phyloP scores from a whole-genome alignment of 2,888 invertebrate genomes.

The Gnatocerus cornutus region DNA sequence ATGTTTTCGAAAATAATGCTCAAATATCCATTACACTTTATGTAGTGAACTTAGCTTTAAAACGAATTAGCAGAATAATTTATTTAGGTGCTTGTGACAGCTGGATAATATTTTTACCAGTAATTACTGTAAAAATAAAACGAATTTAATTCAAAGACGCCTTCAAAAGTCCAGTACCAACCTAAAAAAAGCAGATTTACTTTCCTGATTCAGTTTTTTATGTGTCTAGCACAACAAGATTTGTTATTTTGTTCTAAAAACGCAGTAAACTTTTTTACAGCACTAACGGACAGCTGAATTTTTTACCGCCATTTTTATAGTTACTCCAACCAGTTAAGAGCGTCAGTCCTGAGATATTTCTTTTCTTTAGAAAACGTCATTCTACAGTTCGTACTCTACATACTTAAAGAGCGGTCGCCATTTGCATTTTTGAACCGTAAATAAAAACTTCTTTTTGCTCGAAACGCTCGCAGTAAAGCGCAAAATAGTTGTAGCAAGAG shows the following conservation, averaged over 20 bases:
- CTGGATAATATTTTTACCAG: constrained; percentile 35
- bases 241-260: constrained; percentile 32
- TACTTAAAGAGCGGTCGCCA: constrained; percentile 17
- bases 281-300: constrained; percentile 34
- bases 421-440: constrained; percentile 15
- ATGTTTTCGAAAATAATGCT: constrained; percentile 40
- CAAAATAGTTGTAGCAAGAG: too few species aligned
- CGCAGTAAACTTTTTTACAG: constrained; percentile 33
- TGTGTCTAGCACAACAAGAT: constrained; percentile 31
- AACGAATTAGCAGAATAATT: constrained; percentile 51
- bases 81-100: constrained; percentile 50
- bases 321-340: constrained; percentile 25
- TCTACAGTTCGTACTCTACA: constrained; percentile 6
- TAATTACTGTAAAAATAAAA: constrained; percentile 29
- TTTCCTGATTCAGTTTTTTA: constrained; percentile 16
- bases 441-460: constrained; percentile 1
- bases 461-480: too few species aligned
- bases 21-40: constrained; percentile 52
- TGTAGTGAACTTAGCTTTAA: constrained; percentile 49
- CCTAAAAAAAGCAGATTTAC: constrained; percentile 25
- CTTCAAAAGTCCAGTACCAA: constrained; percentile 5
- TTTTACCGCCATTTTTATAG: constrained; percentile 37
- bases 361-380: constrained; percentile 21
- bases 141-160: too few species aligned
- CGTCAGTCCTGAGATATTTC: constrained; percentile 19